Conservation (phyloP, 2,113 vertebrate species). For the Eulemur rufifrons region DNA sequence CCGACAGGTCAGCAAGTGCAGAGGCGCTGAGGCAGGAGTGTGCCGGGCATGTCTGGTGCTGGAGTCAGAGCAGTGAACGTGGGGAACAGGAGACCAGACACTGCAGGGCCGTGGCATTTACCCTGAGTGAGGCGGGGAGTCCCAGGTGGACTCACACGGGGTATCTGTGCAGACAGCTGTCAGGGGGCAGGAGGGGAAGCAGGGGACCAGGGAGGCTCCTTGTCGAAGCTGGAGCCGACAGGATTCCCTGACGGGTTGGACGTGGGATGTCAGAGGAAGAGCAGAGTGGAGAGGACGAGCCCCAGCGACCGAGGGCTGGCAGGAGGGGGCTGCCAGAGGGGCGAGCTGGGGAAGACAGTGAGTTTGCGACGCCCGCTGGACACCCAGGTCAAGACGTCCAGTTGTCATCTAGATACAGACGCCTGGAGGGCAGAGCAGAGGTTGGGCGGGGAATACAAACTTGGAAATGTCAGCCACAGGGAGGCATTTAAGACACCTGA, state of each 20-base stretch:
- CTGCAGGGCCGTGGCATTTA: neutral
- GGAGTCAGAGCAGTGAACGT: neutral
- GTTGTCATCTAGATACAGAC: accelerated
- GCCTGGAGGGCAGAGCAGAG: neutral
- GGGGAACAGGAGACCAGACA: too few relatives aligned
- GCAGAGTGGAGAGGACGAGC: neutral
- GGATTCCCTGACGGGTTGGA: neutral
- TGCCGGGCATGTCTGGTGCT: too few relatives aligned
- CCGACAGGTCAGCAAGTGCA: neutral
- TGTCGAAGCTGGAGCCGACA: neutral
- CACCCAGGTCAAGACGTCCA: neutral
- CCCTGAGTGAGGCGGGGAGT: neutral
- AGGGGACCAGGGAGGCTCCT: neutral
- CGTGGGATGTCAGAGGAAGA: neutral
- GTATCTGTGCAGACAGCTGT: neutral
- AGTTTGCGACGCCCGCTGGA: accelerated
- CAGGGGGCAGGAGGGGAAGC: neutral
- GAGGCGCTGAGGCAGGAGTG: neutral
- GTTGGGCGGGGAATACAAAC: neutral
- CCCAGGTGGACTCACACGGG: neutral
- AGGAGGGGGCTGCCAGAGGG: neutral
- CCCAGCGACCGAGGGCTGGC: neutral
- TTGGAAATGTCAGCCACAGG: neutral
- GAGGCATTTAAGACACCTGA: neutral
- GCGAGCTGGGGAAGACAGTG: accelerated